phyloP scores from a whole-genome alignment of 2,888 invertebrate species.

The Crossocerus cetratus region DNA sequence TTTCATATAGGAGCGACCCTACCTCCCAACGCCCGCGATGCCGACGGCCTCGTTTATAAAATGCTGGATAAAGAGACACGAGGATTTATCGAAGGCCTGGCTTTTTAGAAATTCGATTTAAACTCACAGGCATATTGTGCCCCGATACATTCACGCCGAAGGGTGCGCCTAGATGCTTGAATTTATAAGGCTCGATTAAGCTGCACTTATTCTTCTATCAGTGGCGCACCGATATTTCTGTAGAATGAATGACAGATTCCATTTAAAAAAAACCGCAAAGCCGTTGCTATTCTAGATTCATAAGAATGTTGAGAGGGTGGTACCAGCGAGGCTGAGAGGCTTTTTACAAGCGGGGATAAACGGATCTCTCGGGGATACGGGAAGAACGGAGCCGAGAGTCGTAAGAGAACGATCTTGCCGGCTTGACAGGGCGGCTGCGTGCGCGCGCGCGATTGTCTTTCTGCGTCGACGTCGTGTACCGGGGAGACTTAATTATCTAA shows the following conservation, averaged over 20 bases:
- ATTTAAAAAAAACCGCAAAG: background rate
- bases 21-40: conserved; percentile 15
- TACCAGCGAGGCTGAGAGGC: conserved; percentile 60
- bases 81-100: conserved; percentile 48
- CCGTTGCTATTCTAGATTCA: too few relatives aligned
- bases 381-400: conserved; percentile 3
- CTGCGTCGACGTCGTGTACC: conserved; percentile 26
- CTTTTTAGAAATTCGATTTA: conserved; percentile 42
- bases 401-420: conserved; percentile 6
- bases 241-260: conserved; percentile 4
- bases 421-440: conserved; percentile 20
- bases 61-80: conserved; percentile 47
- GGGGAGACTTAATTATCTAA: conserved; percentile 76
- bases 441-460: conserved; percentile 20
- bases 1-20: conserved; percentile 47
- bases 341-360: conserved; percentile 66
- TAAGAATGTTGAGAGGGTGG: conserved; percentile 30
- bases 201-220: background rate
- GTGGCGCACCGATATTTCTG: too few relatives aligned
- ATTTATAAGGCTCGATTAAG: conserved; percentile 2
- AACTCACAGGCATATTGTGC: conserved; percentile 16
- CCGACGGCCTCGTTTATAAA: conserved; percentile 44
- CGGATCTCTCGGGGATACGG: conserved; percentile 38
- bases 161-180: background rate
- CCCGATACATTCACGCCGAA: background rate